A percentile compares a stretch with the other conserved stretches of the same genome.
Conservation (phyloP, 2,113 vertebrate species). For the Chiloscyllium plagiosum region DNA sequence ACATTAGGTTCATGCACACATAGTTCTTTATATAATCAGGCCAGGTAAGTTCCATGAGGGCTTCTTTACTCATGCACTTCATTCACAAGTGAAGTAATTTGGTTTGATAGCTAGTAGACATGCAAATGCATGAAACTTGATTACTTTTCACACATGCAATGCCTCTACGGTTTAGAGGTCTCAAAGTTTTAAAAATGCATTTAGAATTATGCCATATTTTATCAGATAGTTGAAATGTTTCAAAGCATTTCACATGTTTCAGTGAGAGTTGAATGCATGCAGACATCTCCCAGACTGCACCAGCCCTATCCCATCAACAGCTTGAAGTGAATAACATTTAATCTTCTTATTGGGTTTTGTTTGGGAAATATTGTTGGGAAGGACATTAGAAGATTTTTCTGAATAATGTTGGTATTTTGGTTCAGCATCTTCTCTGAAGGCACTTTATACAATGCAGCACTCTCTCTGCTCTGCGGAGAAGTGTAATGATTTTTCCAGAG, state of each 20-base stretch:
- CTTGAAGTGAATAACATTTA: neutral
- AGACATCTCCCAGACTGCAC: neutral
- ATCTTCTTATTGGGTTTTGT: neutral
- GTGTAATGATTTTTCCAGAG: neutral
- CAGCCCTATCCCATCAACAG: neutral
- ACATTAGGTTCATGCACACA: neutral
- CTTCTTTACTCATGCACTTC: neutral
- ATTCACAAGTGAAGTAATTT: neutral
- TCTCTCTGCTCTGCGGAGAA: neutral
- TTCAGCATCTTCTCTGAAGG: neutral
- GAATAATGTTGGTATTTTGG: neutral
- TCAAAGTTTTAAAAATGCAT: neutral
- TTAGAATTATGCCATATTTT: neutral
- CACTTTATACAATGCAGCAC: neutral
- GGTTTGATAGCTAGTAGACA: neutral
- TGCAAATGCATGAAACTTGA: neutral
- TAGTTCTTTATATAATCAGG: neutral
- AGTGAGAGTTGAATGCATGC: neutral
- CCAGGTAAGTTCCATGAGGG: neutral
- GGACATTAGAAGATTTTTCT: neutral
- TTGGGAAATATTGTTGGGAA: neutral
- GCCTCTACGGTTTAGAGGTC: neutral
- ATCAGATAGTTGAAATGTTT: neutral
- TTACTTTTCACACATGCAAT: neutral
- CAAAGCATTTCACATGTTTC: neutral